Conservation (phyloP, 2,888 invertebrate genomes). For the Eupeodes latifasciatus region DNA sequence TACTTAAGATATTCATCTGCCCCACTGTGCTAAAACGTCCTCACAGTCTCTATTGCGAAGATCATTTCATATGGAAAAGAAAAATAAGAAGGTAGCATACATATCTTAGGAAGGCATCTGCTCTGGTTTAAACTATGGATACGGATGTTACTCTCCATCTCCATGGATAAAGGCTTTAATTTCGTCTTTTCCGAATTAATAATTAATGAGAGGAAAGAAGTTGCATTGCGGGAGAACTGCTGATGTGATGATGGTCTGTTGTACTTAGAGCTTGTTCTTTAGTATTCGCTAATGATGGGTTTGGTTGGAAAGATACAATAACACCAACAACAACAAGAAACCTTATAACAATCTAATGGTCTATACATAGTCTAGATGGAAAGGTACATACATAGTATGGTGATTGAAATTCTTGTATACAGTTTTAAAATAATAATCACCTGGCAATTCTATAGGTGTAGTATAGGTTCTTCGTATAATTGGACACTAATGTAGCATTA, state of each 20-base stretch:
- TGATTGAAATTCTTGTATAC: conserved; percentile 45
- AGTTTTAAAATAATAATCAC: conserved; percentile 68
- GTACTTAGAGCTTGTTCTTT: conserved; percentile 54
- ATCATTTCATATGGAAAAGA: conserved; percentile 3
- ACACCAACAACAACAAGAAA: conserved; percentile 1
- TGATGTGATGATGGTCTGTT: conserved; percentile 26
- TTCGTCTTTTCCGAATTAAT: conserved; percentile 66
- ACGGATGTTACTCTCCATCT: conserved; percentile 10
- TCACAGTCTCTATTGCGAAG: neutral
- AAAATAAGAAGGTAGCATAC: neutral
- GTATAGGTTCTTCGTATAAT: conserved; percentile 56
- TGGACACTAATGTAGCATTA: conserved; percentile 66
- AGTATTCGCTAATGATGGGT: conserved; percentile 64
- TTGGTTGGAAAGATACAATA: conserved; percentile 37
- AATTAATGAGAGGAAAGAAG: conserved; percentile 56
- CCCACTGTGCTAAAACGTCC: neutral
- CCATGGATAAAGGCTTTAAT: conserved; percentile 47
- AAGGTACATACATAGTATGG: neutral
- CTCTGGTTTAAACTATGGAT: conserved; percentile 23
- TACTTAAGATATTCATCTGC: neutral
- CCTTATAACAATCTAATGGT: conserved; percentile 32
- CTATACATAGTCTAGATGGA: neutral
- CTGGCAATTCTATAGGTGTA: conserved; percentile 31
- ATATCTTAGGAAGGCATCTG: conserved; percentile 29
- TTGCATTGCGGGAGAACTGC: neutral